These are phyloP conservation scores for Hippocampus kuda DNA, from an alignment of 2,797 vertebrate species.

Conservation along the genomic window DNA sequence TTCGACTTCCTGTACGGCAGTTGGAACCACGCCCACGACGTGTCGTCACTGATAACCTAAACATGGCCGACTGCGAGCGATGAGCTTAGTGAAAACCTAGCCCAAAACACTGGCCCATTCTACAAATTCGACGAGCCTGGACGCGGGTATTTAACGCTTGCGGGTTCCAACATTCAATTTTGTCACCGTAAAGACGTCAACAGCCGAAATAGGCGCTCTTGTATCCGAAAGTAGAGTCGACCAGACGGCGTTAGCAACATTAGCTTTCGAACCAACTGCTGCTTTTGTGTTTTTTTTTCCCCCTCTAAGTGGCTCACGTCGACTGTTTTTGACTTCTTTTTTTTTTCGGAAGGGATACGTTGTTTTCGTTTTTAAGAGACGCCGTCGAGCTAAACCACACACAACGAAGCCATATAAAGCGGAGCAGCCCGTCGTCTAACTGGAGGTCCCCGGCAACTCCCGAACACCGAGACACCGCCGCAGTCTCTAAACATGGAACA, in stretches of 20 bases:
- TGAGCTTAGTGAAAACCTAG: background rate
- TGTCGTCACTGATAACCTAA: slow-evolving; percentile 33
- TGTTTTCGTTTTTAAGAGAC: background rate
- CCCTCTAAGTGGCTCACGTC: background rate
- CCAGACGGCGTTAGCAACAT: slow-evolving; percentile 33
- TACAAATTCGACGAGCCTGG: background rate
- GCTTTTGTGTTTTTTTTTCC: slow-evolving; percentile 34
- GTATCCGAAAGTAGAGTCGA: background rate
- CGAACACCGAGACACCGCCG: background rate
- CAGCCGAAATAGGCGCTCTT: background rate
- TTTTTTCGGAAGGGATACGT: background rate
- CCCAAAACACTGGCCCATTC: background rate
- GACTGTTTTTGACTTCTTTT: background rate
- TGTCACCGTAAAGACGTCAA: accelerated
- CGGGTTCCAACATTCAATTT: background rate
- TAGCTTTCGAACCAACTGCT: slow-evolving; percentile 35
- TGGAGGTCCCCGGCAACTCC: background rate
- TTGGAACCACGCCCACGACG: background rate
- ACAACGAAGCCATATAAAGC: slow-evolving; percentile 10
- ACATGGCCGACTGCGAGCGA: slow-evolving; percentile 55
- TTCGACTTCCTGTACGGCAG: background rate
- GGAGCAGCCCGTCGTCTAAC: background rate
- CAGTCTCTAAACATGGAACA: slow-evolving; percentile 42
- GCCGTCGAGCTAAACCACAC: background rate
- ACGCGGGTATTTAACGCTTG: background rate